Evolutionary conservation across 2,888 invertebrate genomes (phyloP).

Genomic region (Xestia sexstrigata): DNA sequence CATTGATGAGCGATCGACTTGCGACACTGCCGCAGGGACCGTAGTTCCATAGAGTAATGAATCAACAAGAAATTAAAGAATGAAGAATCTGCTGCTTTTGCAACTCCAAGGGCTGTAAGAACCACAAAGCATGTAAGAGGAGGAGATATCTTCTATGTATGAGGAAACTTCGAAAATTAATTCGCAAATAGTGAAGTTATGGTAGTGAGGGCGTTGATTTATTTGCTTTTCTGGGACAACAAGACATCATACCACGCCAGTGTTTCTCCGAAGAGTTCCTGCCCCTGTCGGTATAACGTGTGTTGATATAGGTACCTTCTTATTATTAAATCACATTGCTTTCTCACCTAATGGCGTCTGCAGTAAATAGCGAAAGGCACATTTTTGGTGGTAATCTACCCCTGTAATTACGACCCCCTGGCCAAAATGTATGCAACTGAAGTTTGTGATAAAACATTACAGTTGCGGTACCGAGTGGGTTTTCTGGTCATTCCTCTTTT

Average conservation of each 20-base stretch:
- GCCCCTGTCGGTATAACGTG: neutral
- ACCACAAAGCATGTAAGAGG: too few species aligned
- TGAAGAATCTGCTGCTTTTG: neutral
- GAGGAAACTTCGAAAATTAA: neutral
- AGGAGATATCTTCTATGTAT: neutral
- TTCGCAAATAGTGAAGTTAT: neutral
- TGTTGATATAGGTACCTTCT: neutral
- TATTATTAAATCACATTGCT: neutral
- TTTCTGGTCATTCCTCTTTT: neutral
- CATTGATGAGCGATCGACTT: slow-evolving; percentile 59
- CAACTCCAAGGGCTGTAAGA: neutral
- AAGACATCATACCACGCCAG: neutral
- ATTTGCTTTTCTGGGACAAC: neutral
- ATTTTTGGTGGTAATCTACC: neutral
- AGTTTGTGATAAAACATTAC: neutral
- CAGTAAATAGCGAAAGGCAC: neutral
- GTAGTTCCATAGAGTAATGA: neutral
- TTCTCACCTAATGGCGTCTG: neutral
- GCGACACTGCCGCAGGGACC: slow-evolving; percentile 32
- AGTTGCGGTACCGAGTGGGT: slow-evolving; percentile 1
- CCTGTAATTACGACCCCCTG: neutral
- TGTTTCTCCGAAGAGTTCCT: neutral
- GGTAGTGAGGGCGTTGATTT: neutral
- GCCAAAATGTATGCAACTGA: neutral
- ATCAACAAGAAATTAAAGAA: neutral